Evolutionary conservation across 2,797 vertebrate species (phyloP).

Genomic region (Sebastiscus albofasciatus): DNA sequence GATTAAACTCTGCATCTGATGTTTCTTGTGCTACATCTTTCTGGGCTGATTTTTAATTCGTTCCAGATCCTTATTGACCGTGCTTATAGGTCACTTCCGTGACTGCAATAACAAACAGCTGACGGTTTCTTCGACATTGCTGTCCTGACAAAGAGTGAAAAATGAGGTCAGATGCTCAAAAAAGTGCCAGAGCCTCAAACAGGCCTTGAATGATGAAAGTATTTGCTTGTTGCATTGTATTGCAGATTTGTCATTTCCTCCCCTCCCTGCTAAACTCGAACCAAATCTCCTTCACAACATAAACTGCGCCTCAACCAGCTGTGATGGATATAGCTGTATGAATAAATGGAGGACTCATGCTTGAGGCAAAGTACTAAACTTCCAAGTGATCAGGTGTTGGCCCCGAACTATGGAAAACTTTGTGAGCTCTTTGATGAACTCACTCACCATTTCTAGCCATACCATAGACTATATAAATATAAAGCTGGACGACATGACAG

Average conservation of each 20-base stretch:
- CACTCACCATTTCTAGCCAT: background rate
- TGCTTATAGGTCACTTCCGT: constrained; percentile 7
- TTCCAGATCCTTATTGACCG: background rate
- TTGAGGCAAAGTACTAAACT: background rate
- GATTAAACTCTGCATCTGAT: background rate
- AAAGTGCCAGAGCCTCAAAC: constrained; percentile 13
- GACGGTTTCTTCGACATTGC: constrained; percentile 3
- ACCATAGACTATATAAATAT: too few relatives aligned
- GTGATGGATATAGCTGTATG: constrained; percentile 18
- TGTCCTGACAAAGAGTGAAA: constrained; percentile 15
- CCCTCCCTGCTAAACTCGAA: background rate
- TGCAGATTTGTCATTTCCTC: constrained; percentile 1
- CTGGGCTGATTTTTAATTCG: background rate
- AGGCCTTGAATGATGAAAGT: constrained; percentile 26
- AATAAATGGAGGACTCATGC: background rate
- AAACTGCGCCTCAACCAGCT: background rate
- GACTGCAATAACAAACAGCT: constrained; percentile 11
- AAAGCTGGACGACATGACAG: too few relatives aligned
- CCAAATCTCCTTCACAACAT: background rate
- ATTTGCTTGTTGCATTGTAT: constrained; percentile 25
- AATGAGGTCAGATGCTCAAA: constrained; percentile 12
- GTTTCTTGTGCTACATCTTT: background rate
- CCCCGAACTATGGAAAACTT: background rate
- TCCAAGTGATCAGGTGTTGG: background rate
- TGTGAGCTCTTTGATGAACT: background rate